A percentile compares a stretch with the other conserved stretches of the same genome.
Evolutionary conservation across 2,888 invertebrate species (phyloP).

Genomic region (Odontomyia ornata): DNA sequence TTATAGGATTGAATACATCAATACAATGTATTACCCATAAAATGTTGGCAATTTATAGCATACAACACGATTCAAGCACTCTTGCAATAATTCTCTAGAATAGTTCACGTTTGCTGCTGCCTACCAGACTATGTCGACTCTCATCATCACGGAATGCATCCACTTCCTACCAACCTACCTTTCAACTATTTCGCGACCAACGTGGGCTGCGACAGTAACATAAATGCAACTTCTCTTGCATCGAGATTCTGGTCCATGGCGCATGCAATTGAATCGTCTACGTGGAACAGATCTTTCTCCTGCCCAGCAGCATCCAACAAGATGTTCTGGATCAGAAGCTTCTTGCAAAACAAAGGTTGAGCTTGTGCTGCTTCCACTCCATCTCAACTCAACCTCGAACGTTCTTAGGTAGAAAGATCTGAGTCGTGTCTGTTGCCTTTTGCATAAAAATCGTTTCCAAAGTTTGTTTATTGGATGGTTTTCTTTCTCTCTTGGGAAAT

Average conservation of each 20-base stretch:
- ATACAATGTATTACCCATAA: no score
- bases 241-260: not conserved
- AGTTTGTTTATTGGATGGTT: conserved; percentile 13
- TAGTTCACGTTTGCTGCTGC: not conserved
- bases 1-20: no score
- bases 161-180: conserved; percentile 13
- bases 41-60: no score
- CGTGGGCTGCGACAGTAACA: not conserved
- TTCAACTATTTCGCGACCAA: not conserved
- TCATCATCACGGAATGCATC: conserved; percentile 18
- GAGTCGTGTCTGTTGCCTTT: not conserved
- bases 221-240: not conserved
- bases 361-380: not conserved
- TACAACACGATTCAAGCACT: no score
- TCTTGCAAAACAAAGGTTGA: conserved; percentile 10
- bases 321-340: conserved; percentile 33
- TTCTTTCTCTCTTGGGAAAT: conserved; percentile 4
- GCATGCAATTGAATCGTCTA: conserved; percentile 26
- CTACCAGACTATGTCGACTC: conserved; percentile 8
- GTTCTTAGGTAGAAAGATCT: not conserved
- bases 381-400: no score
- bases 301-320: not conserved
- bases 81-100: no score
- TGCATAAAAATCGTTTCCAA: conserved; percentile 6
- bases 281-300: not conserved